These are phyloP conservation scores for Vandiemenella viatica DNA, from an alignment of 2,888 invertebrate genomes.

Conservation along the genomic window DNA sequence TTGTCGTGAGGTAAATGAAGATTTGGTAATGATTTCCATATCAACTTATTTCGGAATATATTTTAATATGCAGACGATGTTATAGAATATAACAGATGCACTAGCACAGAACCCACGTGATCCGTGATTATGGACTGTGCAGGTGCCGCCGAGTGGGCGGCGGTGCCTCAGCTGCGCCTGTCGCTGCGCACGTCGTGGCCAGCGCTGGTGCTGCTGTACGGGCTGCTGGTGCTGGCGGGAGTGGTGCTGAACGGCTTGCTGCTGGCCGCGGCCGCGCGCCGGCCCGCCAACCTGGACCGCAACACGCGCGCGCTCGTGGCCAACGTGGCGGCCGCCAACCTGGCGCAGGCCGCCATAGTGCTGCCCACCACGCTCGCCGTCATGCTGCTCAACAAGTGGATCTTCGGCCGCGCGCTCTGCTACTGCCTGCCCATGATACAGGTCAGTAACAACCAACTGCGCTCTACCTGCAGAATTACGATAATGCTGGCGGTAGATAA, in stretches of 20 bases:
- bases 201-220: conserved; percentile 43
- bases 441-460: conserved; percentile 27
- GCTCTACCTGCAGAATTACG: too few species aligned
- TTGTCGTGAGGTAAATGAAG: too few species aligned
- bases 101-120: too few species aligned
- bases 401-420: conserved; percentile 54
- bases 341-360: conserved; percentile 49
- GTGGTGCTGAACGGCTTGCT: conserved; percentile 42
- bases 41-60: too few species aligned
- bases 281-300: conserved; percentile 42
- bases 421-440: conserved; percentile 58
- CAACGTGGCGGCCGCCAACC: conserved; percentile 49
- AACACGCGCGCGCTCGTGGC: conserved; percentile 48
- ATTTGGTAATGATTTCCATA: too few species aligned
- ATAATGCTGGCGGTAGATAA: too few species aligned
- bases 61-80: too few species aligned
- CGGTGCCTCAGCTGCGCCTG: background rate
- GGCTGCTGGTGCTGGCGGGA: conserved; percentile 38
- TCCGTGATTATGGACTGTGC: too few species aligned
- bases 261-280: conserved; percentile 29
- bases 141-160: background rate
- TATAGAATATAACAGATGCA: too few species aligned
- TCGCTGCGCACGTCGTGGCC: background rate
- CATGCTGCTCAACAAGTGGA: conserved; percentile 53
- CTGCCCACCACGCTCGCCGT: conserved; percentile 52